These are phyloP conservation scores for Sphaerophoria rueppellii DNA, from an alignment of 2,888 invertebrate genomes.

Conservation along the genomic window DNA sequence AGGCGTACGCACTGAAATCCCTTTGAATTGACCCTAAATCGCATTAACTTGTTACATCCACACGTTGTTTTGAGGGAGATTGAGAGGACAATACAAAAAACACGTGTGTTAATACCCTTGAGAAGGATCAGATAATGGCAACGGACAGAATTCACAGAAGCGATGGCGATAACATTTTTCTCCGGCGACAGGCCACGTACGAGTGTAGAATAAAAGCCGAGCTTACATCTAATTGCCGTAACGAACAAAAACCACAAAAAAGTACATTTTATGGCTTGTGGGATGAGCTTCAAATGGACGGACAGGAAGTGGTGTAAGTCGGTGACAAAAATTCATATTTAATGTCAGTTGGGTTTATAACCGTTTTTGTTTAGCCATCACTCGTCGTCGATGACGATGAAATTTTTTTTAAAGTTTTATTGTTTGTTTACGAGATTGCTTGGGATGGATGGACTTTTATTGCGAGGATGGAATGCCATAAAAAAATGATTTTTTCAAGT, in stretches of 20 bases:
- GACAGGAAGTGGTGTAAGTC: background rate
- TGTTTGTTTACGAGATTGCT: conserved; percentile 40
- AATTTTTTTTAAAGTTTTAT: conserved; percentile 25
- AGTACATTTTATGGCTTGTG: conserved; percentile 18
- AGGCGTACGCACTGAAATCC: background rate
- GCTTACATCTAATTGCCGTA: conserved; percentile 23
- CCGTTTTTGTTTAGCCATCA: background rate
- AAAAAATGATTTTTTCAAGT: conserved; percentile 22
- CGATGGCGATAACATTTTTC: conserved; percentile 12
- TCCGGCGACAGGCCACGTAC: conserved; percentile 9
- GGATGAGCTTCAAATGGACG: conserved; percentile 31
- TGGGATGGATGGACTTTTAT: conserved; percentile 36
- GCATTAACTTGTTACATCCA: background rate
- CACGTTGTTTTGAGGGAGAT: too few relatives aligned
- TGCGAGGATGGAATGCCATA: background rate
- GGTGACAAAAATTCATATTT: conserved; percentile 5
- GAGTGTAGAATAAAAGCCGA: conserved; percentile 6
- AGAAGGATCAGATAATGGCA: conserved; percentile 9
- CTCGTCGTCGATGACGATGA: background rate
- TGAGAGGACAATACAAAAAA: background rate
- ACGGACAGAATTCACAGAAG: background rate
- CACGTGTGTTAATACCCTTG: conserved; percentile 18
- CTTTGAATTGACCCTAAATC: background rate
- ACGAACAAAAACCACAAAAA: conserved; percentile 30
- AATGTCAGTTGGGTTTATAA: conserved; percentile 24